Evolutionary conservation across 2,888 invertebrate species (phyloP), one percentile per base, ranked within the genome.

Genomic region (Cryptus viduatorius): DNA sequence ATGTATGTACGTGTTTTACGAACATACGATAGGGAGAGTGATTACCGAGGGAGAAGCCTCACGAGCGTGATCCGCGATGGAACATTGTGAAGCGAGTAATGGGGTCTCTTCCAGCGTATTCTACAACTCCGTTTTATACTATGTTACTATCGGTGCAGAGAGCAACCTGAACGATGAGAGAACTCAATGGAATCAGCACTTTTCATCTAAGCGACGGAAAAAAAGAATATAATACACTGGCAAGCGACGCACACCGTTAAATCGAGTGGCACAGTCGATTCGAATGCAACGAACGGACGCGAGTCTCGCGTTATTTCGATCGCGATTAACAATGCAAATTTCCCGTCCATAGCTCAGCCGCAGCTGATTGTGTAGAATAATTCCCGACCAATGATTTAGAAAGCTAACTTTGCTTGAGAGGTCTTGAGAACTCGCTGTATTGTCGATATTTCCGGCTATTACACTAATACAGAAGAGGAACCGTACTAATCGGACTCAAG

Each of bases 311-410:
- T 91, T 89, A 90, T 89, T 90, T 87, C 88, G 87, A 90, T 91
- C 89, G 87, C 90, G 91, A 91, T 91, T 91, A 91, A 90, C 91
- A 90, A 92, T 91, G 90, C 89, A 89, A 91, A 91, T 91, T 88
- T 85, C 80, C 69, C 75, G 53, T 75, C 69, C 79, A 56, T 78
- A 29, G 59, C 65, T 24, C 48, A 73, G 67, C 78, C 79, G 56
- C 81, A 80, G 82, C 82, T 82, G 84, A 85, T 84, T 89, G 90
- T 88, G 87, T 87, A 87, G 89, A 91, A 91, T 91, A 88, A 91
- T 90, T 89, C 73, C 78, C 76, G 84, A 83, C 64, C 87, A 86
- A 91, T 89, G 89, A 90, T 91, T 91, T 92, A 91, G 91, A 91
- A 91, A 92, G 92, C 88, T 86, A 84, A 82, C 42, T 59, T 82